Percentiles rank a stretch among this genome's conserved stretches.
phyloP scores from a whole-genome alignment of 2,797 vertebrate species.

The Sus cebifrons region DNA sequence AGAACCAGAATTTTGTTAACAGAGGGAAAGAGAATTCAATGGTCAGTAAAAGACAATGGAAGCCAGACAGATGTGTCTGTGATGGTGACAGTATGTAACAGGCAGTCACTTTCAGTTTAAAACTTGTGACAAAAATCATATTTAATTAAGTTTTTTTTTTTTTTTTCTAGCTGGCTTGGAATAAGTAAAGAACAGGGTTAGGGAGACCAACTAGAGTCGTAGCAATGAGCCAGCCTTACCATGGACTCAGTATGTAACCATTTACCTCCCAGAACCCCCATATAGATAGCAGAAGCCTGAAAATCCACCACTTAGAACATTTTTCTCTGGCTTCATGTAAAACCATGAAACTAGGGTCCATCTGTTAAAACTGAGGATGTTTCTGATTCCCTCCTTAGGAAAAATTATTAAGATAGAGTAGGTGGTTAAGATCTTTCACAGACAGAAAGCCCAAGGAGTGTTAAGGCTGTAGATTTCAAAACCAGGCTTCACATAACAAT shows the following conservation, averaged over 20 bases:
- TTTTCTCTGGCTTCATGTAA: background rate
- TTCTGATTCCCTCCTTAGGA: background rate
- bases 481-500: background rate
- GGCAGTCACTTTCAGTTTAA: background rate
- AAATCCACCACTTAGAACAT: background rate
- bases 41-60: background rate
- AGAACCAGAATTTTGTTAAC: background rate
- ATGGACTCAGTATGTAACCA: background rate
- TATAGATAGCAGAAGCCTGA: background rate
- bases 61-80: background rate
- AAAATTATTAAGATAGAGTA: background rate
- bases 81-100: background rate
- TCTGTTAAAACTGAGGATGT: constrained; percentile 15
- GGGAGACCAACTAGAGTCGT: background rate
- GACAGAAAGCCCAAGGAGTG: background rate
- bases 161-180: background rate
- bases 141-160: constrained; percentile 6
- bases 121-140: background rate
- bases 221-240: background rate
- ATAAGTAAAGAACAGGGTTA: background rate
- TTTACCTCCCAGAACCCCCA: background rate
- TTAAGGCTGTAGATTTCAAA: background rate
- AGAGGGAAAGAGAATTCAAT: background rate
- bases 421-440: background rate
- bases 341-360: background rate